Evolutionary conservation across 2,113 vertebrate genomes (phyloP).

Genomic region (Rattus rattus): DNA sequence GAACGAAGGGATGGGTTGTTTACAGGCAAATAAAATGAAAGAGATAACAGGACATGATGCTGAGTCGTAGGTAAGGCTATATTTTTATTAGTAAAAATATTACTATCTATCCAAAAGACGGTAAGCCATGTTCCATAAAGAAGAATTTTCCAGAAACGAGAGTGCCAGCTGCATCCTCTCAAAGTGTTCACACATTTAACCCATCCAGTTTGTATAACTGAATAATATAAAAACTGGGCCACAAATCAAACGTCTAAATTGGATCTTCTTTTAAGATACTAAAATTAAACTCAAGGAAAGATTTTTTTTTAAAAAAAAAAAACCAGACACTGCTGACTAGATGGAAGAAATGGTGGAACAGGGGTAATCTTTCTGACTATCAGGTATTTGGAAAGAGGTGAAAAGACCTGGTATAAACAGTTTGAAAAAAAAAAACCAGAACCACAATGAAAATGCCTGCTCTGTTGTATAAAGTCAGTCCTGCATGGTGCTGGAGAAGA

Average conservation of each 20-base stretch:
- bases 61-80: neutral
- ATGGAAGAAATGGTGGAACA: conserved; percentile 16
- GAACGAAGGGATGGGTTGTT: neutral
- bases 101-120: conserved; percentile 26
- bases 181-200: conserved; percentile 69
- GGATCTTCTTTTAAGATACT: conserved; percentile 52
- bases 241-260: conserved; percentile 42
- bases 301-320: conserved; percentile 20
- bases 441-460: neutral
- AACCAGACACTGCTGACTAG: neutral
- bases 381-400: neutral
- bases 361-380: neutral
- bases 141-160: conserved; percentile 62
- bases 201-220: conserved; percentile 62
- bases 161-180: conserved; percentile 36
- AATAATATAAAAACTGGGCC: conserved; percentile 64
- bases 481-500: neutral
- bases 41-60: neutral
- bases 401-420: conserved; percentile 1
- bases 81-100: neutral
- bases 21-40: neutral
- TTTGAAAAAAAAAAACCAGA: neutral
- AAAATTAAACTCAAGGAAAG: conserved; percentile 64
- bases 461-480: neutral
- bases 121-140: conserved; percentile 42